Evolutionary conservation across 1,140 invertebrate genomes (phyloP).

Genomic region (Adelges cooleyi): DNA sequence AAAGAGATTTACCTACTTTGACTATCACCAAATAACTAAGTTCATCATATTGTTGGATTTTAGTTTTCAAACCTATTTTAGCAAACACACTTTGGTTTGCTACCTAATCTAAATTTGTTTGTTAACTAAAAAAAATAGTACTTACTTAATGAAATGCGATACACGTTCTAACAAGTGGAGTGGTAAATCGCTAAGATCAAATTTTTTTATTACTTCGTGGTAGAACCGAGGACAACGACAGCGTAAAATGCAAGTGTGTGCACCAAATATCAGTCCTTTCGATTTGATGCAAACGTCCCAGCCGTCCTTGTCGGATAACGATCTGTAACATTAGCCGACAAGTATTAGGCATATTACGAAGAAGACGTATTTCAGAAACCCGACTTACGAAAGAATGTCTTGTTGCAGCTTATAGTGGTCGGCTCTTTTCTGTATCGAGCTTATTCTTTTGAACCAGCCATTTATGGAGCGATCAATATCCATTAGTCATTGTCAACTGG

Average conservation of each 20-base stretch:
- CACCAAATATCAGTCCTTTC: conserved; percentile 1
- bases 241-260: conserved; percentile 10
- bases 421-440: conserved; percentile 19
- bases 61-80: no score
- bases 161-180: conserved; percentile 1
- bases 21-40: no score
- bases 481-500: conserved; percentile 15
- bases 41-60: no score
- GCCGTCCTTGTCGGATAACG: neutral
- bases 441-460: conserved; percentile 18
- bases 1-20: no score
- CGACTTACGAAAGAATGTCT: conserved; percentile 19
- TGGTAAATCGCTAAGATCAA: conserved; percentile 6
- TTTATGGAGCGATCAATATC: conserved; percentile 17
- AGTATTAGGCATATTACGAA: no score
- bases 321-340: neutral
- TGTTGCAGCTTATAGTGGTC: conserved; percentile 12
- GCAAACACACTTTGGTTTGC: no score
- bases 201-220: conserved; percentile 3
- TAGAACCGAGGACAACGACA: conserved; percentile 18
- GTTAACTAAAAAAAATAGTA: no score
- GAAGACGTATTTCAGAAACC: neutral
- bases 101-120: no score
- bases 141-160: conserved; percentile 20
- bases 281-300: conserved; percentile 17